These are phyloP conservation scores for Sebastes umbrosus DNA, from an alignment of 2,797 vertebrate genomes.

Conservation along the genomic window DNA sequence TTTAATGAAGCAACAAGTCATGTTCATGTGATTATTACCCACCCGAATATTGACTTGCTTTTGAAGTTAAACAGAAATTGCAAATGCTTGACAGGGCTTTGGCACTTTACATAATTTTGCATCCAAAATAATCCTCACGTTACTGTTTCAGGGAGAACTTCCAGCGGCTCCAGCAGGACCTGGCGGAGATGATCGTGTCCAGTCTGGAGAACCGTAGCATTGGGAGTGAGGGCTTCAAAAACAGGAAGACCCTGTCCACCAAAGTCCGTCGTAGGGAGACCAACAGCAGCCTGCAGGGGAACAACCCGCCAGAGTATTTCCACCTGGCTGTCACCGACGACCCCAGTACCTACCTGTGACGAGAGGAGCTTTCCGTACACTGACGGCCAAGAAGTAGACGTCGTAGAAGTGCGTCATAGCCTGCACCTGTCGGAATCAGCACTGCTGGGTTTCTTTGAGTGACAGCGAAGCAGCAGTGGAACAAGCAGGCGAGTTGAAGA, in stretches of 20 bases:
- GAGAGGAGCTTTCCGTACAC: neutral
- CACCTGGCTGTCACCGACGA: conserved; percentile 86
- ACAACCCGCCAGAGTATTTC: conserved; percentile 88
- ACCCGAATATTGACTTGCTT: neutral
- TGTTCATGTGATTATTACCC: neutral
- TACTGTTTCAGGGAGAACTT: conserved; percentile 88
- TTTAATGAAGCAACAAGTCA: neutral
- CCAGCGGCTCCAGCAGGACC: conserved; percentile 90
- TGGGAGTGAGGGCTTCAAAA: conserved; percentile 66
- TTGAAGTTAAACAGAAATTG: neutral
- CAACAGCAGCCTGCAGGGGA: conserved; percentile 73
- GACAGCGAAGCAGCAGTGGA: neutral
- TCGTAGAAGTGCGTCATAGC: neutral
- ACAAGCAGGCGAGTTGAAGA: neutral
- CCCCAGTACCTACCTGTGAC: conserved; percentile 79
- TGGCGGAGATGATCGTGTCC: conserved; percentile 90
- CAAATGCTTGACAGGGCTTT: neutral
- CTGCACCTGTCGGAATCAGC: neutral
- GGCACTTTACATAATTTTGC: neutral
- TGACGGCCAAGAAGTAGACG: fast-evolving
- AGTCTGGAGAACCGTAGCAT: conserved; percentile 82
- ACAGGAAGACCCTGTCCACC: conserved; percentile 78
- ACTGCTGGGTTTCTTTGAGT: neutral
- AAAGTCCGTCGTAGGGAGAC: conserved; percentile 82
- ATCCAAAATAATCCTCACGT: neutral